Evolutionary conservation across 1,140 invertebrate genomes (phyloP), one percentile per base, ranked within the genome.

Genomic region (Brachionus asplanchnoidis): DNA sequence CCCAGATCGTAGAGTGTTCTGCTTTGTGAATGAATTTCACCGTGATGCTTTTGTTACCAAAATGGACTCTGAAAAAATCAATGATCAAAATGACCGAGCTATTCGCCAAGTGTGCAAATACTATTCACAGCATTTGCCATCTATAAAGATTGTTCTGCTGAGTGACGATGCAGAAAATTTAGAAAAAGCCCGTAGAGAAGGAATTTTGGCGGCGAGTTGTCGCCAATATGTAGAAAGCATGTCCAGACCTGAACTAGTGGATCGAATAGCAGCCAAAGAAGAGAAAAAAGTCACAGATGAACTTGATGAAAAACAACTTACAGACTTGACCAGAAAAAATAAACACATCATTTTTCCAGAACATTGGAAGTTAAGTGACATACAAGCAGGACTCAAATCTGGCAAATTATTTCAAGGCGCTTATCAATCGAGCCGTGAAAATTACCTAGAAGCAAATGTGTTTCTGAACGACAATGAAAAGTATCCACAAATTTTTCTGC

Each of bases 1-100:
- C 90, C 92, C 93, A 68, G 92, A 91, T 28, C 92, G 95, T 87
- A 94, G 94, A 88, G 97, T 96, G 90, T 96, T 94, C 90, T 92
- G 94, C 4, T 99, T 98, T 91, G 93, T 95, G 1, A 99, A 98
- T 93, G 96, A 98, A 91, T 95, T 97, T 91, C 95, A 97, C 89
- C 94, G 93, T 95, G 96, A 91, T 92, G 91, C 91, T 44, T 80
- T 56, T 12, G 44, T 68, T 5, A 36, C 68, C 88, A 91, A 95
- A 85, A 89, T 93, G 77, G 92, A 93, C 40, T 93, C 93, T 36
- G 96, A 98, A 90, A 92, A 93, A 42, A 89, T 92, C 60, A 97
- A 98, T 91, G 95, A 97, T 88, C 92, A 95, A 87, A 98, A 97
- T 92, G 95, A 97, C 88, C 91, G 95, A 88, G 95, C 95, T 17